Percentiles rank a stretch among this genome's conserved stretches.
Evolutionary conservation across 2,113 vertebrate species (phyloP).

Genomic region (Strix uralensis): DNA sequence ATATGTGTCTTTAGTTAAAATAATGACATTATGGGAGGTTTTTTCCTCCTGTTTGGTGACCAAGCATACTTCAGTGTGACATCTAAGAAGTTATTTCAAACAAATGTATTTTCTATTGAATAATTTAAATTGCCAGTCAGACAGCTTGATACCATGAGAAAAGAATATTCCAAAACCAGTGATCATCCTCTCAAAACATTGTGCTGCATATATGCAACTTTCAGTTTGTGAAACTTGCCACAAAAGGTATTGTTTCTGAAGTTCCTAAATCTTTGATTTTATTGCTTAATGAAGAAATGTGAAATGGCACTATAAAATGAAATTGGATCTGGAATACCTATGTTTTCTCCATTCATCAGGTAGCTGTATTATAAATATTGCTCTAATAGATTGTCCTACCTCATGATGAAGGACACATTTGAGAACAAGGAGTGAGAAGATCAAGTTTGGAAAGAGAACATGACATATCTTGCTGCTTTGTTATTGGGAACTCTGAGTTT

Average conservation of each 20-base stretch:
- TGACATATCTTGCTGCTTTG: background rate
- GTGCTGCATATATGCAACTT: background rate
- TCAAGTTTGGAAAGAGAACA: background rate
- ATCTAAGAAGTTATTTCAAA: background rate
- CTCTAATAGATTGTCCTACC: background rate
- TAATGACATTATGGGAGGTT: background rate
- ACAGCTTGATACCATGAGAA: background rate
- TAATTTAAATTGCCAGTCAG: background rate
- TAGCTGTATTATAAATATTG: background rate
- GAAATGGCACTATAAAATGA: background rate
- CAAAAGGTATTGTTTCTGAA: background rate
- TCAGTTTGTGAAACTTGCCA: background rate
- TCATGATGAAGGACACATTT: background rate
- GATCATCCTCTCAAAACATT: background rate
- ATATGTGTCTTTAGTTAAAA: background rate
- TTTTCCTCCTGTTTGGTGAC: background rate
- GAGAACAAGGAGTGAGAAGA: background rate
- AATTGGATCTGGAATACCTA: background rate
- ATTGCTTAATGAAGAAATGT: background rate
- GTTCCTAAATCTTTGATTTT: background rate
- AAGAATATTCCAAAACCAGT: background rate
- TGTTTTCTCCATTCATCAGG: background rate
- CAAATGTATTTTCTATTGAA: background rate
- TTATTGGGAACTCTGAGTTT: background rate
- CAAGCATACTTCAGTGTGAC: background rate